Conservation (phyloP, 2,797 vertebrate genomes). For the Spinus olivaceus region DNA sequence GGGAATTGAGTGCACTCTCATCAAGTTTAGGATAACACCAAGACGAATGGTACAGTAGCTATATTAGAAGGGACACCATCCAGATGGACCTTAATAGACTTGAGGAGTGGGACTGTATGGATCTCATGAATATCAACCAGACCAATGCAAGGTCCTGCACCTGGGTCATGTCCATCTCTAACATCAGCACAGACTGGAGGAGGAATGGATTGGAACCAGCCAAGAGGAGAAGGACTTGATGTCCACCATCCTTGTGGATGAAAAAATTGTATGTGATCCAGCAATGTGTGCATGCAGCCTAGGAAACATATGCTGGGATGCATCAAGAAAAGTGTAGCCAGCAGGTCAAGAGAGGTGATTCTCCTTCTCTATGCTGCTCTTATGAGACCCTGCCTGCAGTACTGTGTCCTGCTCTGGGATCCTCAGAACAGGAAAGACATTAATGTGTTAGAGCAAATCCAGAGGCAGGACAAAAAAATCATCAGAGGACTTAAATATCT, state of each 20-base stretch:
- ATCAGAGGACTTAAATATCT: not conserved
- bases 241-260: not conserved
- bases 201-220: not conserved
- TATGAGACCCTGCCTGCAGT: not conserved
- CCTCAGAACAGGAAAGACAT: not conserved
- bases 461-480: not conserved
- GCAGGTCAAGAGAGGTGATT: not conserved
- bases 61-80: not conserved
- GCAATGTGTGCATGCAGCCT: not conserved
- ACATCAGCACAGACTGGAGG: not conserved
- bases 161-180: not conserved
- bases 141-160: not conserved
- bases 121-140: not conserved
- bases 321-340: no score
- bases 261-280: not conserved
- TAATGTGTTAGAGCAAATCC: not conserved
- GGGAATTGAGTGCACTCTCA: not conserved
- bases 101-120: not conserved
- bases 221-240: not conserved
- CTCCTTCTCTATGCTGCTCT: not conserved
- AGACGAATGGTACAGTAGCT: not conserved
- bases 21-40: not conserved
- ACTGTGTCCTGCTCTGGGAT: not conserved
- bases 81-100: not conserved
- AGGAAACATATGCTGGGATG: not conserved